Percentiles rank a stretch among this genome's conserved stretches.
Evolutionary conservation across 2,113 vertebrate species (phyloP).

Genomic region (Crotophaga sulcirostris): DNA sequence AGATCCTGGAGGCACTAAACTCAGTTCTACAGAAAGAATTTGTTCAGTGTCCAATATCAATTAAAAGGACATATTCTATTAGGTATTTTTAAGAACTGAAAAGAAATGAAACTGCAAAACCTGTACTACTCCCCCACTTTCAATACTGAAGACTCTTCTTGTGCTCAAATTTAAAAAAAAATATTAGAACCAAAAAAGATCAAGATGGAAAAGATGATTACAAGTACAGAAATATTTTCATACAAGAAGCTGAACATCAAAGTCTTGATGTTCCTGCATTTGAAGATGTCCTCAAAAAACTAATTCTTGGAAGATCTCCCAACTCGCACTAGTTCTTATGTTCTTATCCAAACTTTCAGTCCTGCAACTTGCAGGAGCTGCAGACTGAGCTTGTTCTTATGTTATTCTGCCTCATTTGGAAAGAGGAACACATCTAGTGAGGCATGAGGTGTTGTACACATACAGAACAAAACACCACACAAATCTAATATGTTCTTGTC

Average conservation of each 20-base stretch:
- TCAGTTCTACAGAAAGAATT: background rate
- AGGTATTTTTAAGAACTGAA: background rate
- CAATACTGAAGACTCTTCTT: background rate
- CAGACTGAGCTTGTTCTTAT: fast-evolving
- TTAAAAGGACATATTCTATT: background rate
- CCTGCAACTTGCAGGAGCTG: background rate
- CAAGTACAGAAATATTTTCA: fast-evolving
- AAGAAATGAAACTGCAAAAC: background rate
- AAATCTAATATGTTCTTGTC: background rate
- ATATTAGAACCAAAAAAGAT: background rate
- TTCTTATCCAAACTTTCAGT: background rate
- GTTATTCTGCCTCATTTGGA: background rate
- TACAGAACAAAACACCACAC: background rate
- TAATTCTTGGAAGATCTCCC: background rate
- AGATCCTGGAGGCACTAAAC: background rate
- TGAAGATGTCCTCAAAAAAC: background rate
- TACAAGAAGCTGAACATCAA: background rate
- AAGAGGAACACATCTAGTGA: background rate
- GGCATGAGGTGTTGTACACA: background rate
- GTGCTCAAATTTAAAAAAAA: background rate
- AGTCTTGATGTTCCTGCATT: background rate
- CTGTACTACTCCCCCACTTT: background rate
- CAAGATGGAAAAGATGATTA: background rate
- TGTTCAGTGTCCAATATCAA: background rate
- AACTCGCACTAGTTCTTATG: background rate